Evolutionary conservation across 2,888 invertebrate species (phyloP), one percentile per base, ranked within the genome.

Genomic region (Eilema sororculum): DNA sequence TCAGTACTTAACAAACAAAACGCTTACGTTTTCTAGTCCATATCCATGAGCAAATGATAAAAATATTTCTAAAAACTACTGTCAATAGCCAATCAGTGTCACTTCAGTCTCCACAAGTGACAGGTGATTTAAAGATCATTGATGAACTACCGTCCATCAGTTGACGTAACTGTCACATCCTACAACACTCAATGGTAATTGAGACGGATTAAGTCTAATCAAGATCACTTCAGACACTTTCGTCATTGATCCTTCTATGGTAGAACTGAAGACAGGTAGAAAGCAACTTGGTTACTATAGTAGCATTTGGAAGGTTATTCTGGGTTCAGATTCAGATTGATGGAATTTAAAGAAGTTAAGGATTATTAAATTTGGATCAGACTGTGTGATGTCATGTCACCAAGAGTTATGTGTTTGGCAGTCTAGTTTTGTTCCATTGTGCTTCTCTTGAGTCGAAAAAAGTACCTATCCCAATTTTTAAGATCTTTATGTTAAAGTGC

Each of bases 91-190:
- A 63, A 71, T 71, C 57, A 71, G 30, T 52, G 58, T 64, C 59
- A 68, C 30, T 22, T 57, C 60, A 20, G 28, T 28, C 46, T 64
- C 25, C n/a, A 1, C 8, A 41, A 64, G 12, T 64, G 46, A 64
- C 46, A 64, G 25, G 63, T 64, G 78, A 41, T 72, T 41, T 58
- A 33, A 65, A 59, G 52, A 33, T 60, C 65, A 58, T 57, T 62
- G 37, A 61, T 25, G 62, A 28, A 46, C 52, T 62, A 63, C 68
- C 71, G 70, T 75, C 76, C 74, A 75, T 77, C 78, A 78, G 66
- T 70, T 62, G 65, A 58, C 28, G 59, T 66, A 65, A 63, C 62
- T 65, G 28, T 68, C 73, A 58, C 73, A 79, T 74, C 61, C 72
- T 74, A 25, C 67, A 73, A 30, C 67, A 74, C 63, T 30, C 46